Conservation (phyloP, 2,797 vertebrate genomes). For the Enteromius radiatus region DNA sequence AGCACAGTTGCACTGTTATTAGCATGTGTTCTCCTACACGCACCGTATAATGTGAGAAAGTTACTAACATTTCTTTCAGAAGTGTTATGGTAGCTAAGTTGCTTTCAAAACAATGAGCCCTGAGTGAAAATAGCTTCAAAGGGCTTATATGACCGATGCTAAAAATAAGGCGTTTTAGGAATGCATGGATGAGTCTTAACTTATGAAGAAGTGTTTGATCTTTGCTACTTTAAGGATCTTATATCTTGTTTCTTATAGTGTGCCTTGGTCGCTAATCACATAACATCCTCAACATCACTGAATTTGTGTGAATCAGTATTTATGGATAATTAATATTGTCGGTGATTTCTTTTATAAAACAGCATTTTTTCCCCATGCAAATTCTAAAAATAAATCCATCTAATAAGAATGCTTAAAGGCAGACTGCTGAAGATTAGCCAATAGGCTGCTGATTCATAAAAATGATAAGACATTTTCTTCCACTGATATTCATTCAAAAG, state of each 20-base stretch:
- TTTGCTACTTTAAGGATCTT: too few relatives aligned
- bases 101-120: neutral
- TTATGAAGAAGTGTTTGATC: too few relatives aligned
- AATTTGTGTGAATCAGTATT: neutral
- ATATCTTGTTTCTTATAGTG: too few relatives aligned
- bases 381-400: neutral
- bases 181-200: too few relatives aligned
- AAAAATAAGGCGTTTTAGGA: too few relatives aligned
- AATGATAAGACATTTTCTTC: neutral
- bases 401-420: neutral
- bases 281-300: neutral
- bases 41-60: neutral
- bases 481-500: neutral
- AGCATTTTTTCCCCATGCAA: neutral
- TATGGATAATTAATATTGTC: neutral
- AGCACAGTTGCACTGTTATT: neutral
- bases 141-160: too few relatives aligned
- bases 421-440: neutral
- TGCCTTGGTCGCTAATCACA: neutral
- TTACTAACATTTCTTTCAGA: neutral
- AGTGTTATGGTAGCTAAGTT: neutral
- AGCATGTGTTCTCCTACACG: neutral
- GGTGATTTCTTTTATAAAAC: neutral
- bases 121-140: neutral
- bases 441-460: neutral